Base-by-base conservation (phyloP, 2,797 vertebrate species). In the Zalophus californianus region DNA sequence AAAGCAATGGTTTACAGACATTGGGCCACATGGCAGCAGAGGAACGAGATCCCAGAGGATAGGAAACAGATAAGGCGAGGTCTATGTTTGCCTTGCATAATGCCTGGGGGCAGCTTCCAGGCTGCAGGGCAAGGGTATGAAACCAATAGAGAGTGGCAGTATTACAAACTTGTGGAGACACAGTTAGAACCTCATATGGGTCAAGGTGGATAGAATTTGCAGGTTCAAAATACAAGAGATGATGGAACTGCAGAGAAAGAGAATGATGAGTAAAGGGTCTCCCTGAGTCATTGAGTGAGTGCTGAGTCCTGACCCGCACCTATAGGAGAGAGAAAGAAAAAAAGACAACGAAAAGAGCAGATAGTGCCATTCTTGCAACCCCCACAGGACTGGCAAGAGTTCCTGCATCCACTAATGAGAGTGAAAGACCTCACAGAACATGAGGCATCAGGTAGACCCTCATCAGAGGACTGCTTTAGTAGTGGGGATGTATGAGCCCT, bases 71-170 rank as follows among this genome's bases (percentile, higher is more conserved):
- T 12, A 13, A 62, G 15, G 23, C 0, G 5, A 66, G 23, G 38
- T 56, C 5, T 0, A 0, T 2, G n/a, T 18, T 38, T n/a, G 79
- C 12, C n/a, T n/a, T 1, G n/a, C 9, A 41, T 5, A 3, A 4
- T 7, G 9, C n/a, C 68, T 25, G 13, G 25, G 25, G 41, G n/a
- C 7, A 1, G 14, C 32, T 29, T 15, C 20, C 20, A 15, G 70
- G 44, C 44, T 52, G 13, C 15, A 9, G n/a, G n/a, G 62, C 52
- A 62, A 27, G 83, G 20, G 27, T 44, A 62, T 1, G 35, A 58
- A 90, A 29, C 12, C 79, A 18, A 6, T 0, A 54, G 50, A 41
- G 7, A 2, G 11, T 20, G 41, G 23, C 18, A 48, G 29, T n/a
- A 44, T 10, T 35, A 6, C 15, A 13, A 12, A 60, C 14, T 1